Evolutionary conservation across 2,797 vertebrate species (phyloP).

Genomic region (Uromys caudimaculatus): DNA sequence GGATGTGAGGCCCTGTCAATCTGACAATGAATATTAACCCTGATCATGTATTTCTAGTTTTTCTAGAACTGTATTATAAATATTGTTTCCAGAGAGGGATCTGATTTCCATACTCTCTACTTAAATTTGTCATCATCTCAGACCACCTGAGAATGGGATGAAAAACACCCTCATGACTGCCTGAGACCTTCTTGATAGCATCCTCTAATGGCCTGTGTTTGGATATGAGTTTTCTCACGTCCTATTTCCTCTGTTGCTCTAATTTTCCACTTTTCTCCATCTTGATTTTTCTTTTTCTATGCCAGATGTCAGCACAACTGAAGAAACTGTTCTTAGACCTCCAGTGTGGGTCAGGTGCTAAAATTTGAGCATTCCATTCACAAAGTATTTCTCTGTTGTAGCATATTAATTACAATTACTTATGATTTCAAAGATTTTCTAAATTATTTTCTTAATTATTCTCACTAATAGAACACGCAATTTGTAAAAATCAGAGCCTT

Average conservation of each 20-base stretch:
- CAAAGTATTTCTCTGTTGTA: neutral
- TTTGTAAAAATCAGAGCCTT: neutral
- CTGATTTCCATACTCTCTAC: neutral
- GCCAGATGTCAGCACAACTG: neutral
- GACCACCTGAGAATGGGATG: neutral
- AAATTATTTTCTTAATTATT: constrained; percentile 22
- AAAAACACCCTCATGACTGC: neutral
- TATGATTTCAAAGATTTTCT: neutral
- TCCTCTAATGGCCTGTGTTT: neutral
- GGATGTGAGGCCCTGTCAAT: neutral
- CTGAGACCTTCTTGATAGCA: accelerated
- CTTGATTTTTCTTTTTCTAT: neutral
- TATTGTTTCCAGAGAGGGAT: neutral
- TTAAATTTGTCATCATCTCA: neutral
- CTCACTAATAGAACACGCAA: neutral
- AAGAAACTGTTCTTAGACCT: neutral
- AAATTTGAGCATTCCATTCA: neutral
- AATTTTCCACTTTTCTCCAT: neutral
- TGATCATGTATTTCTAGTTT: neutral
- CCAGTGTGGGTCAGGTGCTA: neutral
- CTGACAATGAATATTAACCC: neutral
- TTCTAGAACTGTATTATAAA: neutral
- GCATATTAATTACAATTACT: neutral
- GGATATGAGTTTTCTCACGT: neutral
- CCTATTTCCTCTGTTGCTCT: neutral